Conservation (phyloP, 2,888 invertebrate species). For the Creontiades dilutus region DNA sequence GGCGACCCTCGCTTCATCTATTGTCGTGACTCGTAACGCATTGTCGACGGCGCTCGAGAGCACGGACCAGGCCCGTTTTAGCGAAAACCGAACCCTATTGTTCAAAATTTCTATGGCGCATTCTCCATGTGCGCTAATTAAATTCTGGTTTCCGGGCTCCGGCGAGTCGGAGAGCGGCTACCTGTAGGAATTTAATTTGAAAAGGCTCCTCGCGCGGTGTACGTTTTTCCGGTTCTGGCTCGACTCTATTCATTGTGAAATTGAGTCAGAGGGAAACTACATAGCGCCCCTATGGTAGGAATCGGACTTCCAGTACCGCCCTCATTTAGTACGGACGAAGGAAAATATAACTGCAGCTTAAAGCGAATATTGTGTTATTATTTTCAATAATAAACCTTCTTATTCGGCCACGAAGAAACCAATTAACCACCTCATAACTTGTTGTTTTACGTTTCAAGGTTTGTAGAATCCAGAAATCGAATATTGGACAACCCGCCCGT, state of each 20-base stretch:
- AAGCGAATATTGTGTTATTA: too few species aligned
- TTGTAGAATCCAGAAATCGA: too few species aligned
- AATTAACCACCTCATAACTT: too few species aligned
- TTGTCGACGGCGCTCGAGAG: neutral
- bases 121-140: neutral
- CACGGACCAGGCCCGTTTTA: neutral
- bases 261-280: too few species aligned
- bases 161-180: neutral
- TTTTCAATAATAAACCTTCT: too few species aligned
- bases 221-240: neutral
- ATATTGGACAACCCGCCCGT: too few species aligned
- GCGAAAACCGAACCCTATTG: constrained; percentile 10
- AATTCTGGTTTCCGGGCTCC: neutral
- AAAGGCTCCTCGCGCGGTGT: neutral
- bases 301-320: too few species aligned
- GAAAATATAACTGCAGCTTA: too few species aligned
- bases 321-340: too few species aligned
- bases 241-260: neutral
- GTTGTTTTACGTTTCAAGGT: too few species aligned
- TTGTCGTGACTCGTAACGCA: neutral
- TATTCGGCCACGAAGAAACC: too few species aligned
- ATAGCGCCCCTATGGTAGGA: too few species aligned
- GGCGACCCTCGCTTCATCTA: neutral
- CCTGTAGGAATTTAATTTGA: constrained; percentile 25
- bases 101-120: neutral